Evolutionary conservation across 2,888 invertebrate genomes (phyloP).

Genomic region (Prosopocoilus inquinatus): DNA sequence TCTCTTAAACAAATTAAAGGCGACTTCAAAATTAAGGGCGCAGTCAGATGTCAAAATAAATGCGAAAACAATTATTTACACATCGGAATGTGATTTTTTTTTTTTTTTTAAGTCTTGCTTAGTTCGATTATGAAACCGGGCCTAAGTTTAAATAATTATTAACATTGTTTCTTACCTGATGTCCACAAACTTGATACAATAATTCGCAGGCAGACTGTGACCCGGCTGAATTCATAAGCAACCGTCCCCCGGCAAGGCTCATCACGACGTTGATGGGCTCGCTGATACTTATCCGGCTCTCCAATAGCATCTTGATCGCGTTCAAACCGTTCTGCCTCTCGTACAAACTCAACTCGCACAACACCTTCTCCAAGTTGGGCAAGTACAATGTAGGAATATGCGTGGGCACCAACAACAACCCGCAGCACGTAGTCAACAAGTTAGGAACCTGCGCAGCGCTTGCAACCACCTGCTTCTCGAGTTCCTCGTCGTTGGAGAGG

Average conservation of each 20-base stretch:
- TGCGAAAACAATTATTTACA: no score
- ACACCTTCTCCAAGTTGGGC: conserved; percentile 64
- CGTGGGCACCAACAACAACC: conserved; percentile 68
- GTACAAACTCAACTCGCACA: conserved; percentile 68
- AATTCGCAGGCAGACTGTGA: conserved; percentile 73
- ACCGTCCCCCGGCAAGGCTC: conserved; percentile 40
- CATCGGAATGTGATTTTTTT: no score
- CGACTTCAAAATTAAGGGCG: no score
- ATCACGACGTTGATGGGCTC: conserved; percentile 42
- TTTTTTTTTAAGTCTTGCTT: no score
- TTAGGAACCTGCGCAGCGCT: conserved; percentile 67
- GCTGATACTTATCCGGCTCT: conserved; percentile 53
- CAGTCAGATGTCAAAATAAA: no score
- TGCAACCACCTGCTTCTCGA: conserved; percentile 54
- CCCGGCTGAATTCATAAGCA: conserved; percentile 45
- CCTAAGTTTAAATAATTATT: no score
- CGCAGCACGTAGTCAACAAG: conserved; percentile 69
- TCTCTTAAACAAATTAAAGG: no score
- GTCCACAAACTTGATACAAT: conserved; percentile 74
- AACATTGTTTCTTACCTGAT: conserved; percentile 37
- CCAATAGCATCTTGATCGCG: conserved; percentile 58
- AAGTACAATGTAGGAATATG: conserved; percentile 61
- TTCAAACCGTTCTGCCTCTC: conserved; percentile 60
- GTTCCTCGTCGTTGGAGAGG: conserved; percentile 47
- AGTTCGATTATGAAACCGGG: no score